phyloP scores from a whole-genome alignment of 2,797 vertebrate species.

The Anguilla megastoma region DNA sequence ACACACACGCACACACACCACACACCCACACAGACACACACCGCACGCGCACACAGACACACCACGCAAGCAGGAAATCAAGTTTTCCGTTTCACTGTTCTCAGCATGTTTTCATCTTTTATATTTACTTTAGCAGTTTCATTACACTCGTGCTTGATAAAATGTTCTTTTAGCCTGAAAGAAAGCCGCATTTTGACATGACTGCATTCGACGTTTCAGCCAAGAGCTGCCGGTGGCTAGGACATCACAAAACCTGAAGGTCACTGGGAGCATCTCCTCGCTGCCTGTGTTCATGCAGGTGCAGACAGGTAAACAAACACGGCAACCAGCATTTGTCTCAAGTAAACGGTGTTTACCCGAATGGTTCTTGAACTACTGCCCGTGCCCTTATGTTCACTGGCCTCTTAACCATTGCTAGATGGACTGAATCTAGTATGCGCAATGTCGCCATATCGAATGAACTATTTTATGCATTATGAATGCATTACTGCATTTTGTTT shows the following conservation, averaged over 20 bases:
- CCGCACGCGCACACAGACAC: neutral
- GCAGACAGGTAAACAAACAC: neutral
- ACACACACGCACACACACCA: neutral
- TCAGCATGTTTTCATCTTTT: neutral
- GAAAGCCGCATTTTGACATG: neutral
- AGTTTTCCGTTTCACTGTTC: neutral
- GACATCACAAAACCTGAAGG: no score
- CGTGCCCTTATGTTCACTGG: no score
- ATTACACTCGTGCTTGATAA: neutral
- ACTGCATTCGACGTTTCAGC: neutral
- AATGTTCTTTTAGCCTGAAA: no score
- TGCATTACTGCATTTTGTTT: no score
- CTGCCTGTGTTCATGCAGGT: neutral
- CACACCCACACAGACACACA: neutral
- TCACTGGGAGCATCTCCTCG: neutral
- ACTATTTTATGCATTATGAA: no score
- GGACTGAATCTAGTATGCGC: no score
- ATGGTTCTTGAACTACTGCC: no score
- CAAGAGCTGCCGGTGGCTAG: no score
- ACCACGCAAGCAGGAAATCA: neutral
- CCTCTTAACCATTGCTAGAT: no score
- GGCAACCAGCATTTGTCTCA: no score
- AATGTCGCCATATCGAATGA: no score
- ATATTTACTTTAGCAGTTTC: neutral
- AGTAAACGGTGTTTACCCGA: no score